Percentiles rank a stretch among this genome's conserved stretches.
These are phyloP conservation scores for Pyxicephalus adspersus DNA, from an alignment of 2,113 vertebrate genomes.

Conservation along the genomic window DNA sequence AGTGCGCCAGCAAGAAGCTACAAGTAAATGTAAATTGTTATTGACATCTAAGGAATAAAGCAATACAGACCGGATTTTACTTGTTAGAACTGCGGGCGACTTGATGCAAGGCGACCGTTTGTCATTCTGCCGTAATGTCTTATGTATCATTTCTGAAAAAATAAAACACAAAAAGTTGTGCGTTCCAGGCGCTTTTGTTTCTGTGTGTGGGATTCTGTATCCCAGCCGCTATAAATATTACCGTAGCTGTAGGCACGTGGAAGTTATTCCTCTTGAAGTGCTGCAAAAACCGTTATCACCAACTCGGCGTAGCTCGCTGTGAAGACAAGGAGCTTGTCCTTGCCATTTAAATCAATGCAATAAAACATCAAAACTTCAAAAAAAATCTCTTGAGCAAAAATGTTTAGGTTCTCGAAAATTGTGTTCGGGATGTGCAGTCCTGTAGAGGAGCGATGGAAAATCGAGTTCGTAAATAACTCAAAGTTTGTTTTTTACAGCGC, in stretches of 20 bases:
- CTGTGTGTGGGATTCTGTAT: conserved; percentile 25
- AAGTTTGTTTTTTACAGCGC: too few relatives aligned
- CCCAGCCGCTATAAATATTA: conserved; percentile 55
- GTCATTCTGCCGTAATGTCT: conserved; percentile 52
- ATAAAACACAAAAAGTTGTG: background rate
- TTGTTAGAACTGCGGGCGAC: conserved; percentile 51
- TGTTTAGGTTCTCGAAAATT: background rate
- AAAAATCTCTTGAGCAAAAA: conserved; percentile 18
- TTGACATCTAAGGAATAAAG: conserved; percentile 56
- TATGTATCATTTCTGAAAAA: conserved; percentile 43
- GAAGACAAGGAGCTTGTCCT: conserved; percentile 38
- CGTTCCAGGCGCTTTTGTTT: conserved; percentile 56
- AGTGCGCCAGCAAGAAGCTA: conserved; percentile 60
- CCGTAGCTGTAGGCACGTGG: conserved; percentile 57
- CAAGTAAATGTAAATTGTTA: conserved; percentile 59
- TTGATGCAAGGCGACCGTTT: conserved; percentile 45
- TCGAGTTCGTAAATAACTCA: too few relatives aligned
- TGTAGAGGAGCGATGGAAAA: background rate
- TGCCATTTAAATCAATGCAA: conserved; percentile 31
- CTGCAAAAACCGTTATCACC: conserved; percentile 49
- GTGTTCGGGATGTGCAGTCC: conserved; percentile 4
- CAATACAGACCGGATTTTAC: conserved; percentile 53
- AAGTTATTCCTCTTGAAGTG: conserved; percentile 56
- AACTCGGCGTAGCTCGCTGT: conserved; percentile 39
- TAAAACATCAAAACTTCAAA: conserved; percentile 42